Base-by-base conservation (phyloP, 2,113 vertebrate species). In the Todiramphus chloris region DNA sequence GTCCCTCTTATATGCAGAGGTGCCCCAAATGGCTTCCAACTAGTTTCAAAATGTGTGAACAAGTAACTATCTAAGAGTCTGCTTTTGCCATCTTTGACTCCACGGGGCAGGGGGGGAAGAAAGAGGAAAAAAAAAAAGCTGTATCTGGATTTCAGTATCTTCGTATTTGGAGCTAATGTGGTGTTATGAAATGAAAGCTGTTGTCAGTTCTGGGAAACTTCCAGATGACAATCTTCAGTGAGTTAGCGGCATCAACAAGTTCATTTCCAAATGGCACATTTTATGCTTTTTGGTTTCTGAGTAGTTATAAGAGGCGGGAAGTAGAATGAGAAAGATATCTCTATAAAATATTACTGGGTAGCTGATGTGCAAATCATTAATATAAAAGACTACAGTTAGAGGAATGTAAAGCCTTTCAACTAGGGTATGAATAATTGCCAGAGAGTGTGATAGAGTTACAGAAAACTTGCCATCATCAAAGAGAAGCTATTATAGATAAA, bases 341-440 rank as follows among this genome's bases (percentile, higher is more conserved):
- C 83, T 66, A 43, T 84, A 91, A 93, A 94, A 89, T 92, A 94
- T 93, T 94, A 87, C 46, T 80, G 31, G 17, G 27, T 83, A 37
- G 66, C 5, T 73, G 72, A 87, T 69, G 66, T 87, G 67, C 56
- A 83, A 94, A 82, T 85, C 86, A 77, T 95, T 96, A 97, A 85
- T 96, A 89, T 88, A 94, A 87, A 95, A 93, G 56, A 92, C 90
- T 92, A 81, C 6, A 13, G 46, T 87, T 87, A 83, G 72, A 78
- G 69, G n/a, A 74, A 89, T 30, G 44, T 93, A 92, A 95, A 95
- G 77, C n/a, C 44, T 96, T 96, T 97, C 89, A 94, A 74, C 48
- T 31, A 75, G 43, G 27, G 55, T 62, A 89, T 86, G 58, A 88
- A 91, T 93, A 85, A 96, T 75, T 80, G 20, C 60, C 63, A 92